Conservation (phyloP, 2,797 vertebrate species). For the Adelosebastes latens region DNA sequence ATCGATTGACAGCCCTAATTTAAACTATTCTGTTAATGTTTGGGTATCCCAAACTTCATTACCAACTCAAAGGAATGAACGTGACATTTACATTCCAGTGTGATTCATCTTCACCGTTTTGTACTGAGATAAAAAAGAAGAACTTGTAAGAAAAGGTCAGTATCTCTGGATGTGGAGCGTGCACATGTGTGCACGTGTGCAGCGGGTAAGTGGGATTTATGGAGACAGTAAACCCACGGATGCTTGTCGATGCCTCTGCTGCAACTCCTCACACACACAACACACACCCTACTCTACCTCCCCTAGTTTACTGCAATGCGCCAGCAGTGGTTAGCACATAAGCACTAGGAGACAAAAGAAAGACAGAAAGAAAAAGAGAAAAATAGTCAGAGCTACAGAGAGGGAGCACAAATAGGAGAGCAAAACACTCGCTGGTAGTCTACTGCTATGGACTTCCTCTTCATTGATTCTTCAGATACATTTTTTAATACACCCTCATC, state of each 20-base stretch:
- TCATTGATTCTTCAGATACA: constrained; percentile 72
- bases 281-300: constrained; percentile 67
- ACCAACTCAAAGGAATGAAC: constrained; percentile 56
- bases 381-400: constrained; percentile 20
- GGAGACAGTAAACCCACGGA: constrained; percentile 72
- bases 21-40: background rate
- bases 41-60: constrained; percentile 41
- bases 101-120: constrained; percentile 48
- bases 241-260: constrained; percentile 74
- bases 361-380: constrained; percentile 52
- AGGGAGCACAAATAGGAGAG: constrained; percentile 35
- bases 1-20: background rate
- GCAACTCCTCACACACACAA: constrained; percentile 40
- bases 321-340: constrained; percentile 76
- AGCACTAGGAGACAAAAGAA: constrained; percentile 69
- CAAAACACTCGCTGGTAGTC: constrained; percentile 50
- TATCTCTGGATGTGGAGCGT: constrained; percentile 21
- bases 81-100: constrained; percentile 67
- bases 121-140: constrained; percentile 30
- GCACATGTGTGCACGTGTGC: constrained; percentile 44
- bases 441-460: constrained; percentile 57
- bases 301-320: constrained; percentile 83
- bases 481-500: constrained; percentile 81
- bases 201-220: constrained; percentile 73
- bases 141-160: constrained; percentile 71